Conservation (phyloP, 2,888 invertebrate species). For the Epinotia demarniana region DNA sequence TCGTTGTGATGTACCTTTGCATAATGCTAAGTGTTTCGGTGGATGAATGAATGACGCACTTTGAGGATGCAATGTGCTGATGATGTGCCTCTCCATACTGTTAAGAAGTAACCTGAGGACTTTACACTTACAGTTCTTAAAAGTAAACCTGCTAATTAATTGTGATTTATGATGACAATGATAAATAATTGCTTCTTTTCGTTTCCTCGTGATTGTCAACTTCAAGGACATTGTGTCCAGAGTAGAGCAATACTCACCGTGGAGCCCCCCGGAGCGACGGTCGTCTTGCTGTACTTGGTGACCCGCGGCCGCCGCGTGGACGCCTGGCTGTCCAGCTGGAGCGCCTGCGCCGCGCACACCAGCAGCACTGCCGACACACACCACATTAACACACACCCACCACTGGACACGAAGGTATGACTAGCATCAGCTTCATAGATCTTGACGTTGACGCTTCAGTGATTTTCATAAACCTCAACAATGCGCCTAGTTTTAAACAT, state of each 20-base stretch:
- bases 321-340: conserved; percentile 85
- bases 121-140: too few species aligned
- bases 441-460: not conserved
- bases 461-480: not conserved
- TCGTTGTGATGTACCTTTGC: too few species aligned
- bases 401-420: not conserved
- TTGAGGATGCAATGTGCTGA: too few species aligned
- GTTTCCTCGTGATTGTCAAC: too few species aligned
- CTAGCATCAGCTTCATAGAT: not conserved
- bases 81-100: too few species aligned
- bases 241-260: conserved; percentile 63
- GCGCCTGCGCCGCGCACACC: conserved; percentile 74
- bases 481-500: not conserved
- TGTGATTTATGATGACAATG: too few species aligned
- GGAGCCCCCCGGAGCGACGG: conserved; percentile 73
- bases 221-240: too few species aligned
- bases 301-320: conserved; percentile 87
- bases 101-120: too few species aligned
- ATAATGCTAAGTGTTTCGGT: too few species aligned
- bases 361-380: conserved; percentile 74
- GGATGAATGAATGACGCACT: too few species aligned
- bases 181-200: too few species aligned
- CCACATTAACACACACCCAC: conserved; percentile 57
- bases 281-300: conserved; percentile 87
- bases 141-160: too few species aligned